A percentile compares a stretch with the other conserved stretches of the same genome.
These are phyloP conservation scores for Idaea aversata DNA, from an alignment of 2,888 invertebrate genomes.

Conservation along the genomic window DNA sequence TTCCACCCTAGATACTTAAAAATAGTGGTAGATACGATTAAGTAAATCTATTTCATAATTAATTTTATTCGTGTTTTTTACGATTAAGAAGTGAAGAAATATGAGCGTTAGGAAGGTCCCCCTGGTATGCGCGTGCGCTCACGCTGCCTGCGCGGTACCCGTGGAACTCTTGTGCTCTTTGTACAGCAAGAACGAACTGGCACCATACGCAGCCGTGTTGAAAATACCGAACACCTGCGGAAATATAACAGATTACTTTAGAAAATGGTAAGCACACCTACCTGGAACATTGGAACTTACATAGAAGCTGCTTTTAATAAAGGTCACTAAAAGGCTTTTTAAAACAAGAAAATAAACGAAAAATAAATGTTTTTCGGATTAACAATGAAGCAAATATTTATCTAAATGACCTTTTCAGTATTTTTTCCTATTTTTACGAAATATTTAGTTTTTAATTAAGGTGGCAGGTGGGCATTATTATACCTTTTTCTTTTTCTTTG, in stretches of 20 bases:
- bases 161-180: constrained; percentile 83
- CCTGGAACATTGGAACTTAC: no score
- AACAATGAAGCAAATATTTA: no score
- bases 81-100: constrained; percentile 42
- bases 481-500: no score
- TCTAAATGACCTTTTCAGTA: no score
- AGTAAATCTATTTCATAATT: not conserved
- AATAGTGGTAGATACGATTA: not conserved
- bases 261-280: not conserved
- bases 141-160: constrained; percentile 34
- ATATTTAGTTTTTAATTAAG: no score
- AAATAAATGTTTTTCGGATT: no score
- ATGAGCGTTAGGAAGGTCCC: constrained; percentile 35
- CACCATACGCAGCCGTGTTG: constrained; percentile 89
- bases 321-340: no score
- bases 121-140: constrained; percentile 28
- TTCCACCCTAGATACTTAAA: not conserved
- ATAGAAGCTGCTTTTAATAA: no score
- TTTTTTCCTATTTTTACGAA: no score
- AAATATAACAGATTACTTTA: constrained; percentile 25
- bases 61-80: constrained; percentile 9
- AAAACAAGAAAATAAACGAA: no score
- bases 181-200: constrained; percentile 87
- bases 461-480: no score
- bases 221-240: constrained; percentile 89